Conservation (phyloP, 2,797 vertebrate species). For the Amniataba percoides region DNA sequence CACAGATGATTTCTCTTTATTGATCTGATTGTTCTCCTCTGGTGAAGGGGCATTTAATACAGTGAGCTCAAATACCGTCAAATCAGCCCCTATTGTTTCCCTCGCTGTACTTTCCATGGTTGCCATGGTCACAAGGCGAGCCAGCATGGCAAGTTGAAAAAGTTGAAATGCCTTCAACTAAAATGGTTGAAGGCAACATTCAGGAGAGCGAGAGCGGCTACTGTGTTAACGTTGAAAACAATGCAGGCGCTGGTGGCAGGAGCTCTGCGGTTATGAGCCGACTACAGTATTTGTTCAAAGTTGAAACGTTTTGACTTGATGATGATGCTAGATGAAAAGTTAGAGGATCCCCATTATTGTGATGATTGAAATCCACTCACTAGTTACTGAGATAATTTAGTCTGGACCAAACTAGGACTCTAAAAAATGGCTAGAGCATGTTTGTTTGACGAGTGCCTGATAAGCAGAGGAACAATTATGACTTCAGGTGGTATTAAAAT, state of each 20-base stretch:
- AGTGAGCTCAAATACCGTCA: not conserved
- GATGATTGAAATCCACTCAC: not conserved
- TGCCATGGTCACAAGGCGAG: constrained; percentile 3
- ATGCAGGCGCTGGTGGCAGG: not conserved
- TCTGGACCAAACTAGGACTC: not conserved
- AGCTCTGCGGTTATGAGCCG: too few species aligned
- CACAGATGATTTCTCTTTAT: not conserved
- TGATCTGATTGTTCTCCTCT: not conserved
- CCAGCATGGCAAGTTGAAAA: not conserved
- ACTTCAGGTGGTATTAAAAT: not conserved
- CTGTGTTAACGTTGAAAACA: not conserved
- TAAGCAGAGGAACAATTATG: not conserved
- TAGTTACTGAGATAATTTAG: not conserved
- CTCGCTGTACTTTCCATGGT: not conserved
- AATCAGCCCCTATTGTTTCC: constrained; percentile 6
- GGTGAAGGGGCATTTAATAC: not conserved
- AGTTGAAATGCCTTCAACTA: not conserved
- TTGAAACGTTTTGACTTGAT: not conserved
- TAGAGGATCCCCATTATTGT: too few species aligned
- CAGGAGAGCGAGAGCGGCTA: not conserved
- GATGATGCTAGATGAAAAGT: not conserved
- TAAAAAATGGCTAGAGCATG: not conserved
- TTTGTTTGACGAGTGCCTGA: not conserved
- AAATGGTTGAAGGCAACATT: not conserved
- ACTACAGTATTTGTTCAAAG: too few species aligned